Evolutionary conservation across 2,797 vertebrate species (phyloP).

Genomic region (Antennarius maculatus): DNA sequence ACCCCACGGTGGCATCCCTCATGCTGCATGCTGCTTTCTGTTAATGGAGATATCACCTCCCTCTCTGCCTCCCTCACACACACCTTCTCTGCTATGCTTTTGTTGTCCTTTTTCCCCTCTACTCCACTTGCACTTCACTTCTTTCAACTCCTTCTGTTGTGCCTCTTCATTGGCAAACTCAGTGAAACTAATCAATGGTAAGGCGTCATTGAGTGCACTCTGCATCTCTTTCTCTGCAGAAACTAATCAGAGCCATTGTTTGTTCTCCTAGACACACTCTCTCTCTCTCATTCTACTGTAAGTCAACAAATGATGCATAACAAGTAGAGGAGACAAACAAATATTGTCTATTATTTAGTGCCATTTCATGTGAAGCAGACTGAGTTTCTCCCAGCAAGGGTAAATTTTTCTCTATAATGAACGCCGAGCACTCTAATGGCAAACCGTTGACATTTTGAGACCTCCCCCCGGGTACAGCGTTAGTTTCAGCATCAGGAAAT

Average conservation of each 20-base stretch:
- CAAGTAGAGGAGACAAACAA: constrained; percentile 45
- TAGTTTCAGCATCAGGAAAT: constrained; percentile 51
- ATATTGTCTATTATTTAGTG: constrained; percentile 47
- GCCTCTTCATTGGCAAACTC: constrained; percentile 54
- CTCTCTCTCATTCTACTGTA: constrained; percentile 36
- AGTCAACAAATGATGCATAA: constrained; percentile 61
- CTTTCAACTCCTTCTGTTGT: constrained; percentile 50
- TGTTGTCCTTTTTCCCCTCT: constrained; percentile 52
- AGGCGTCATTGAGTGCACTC: constrained; percentile 41
- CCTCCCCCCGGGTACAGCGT: constrained; percentile 34
- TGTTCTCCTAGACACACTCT: constrained; percentile 29
- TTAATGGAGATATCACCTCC: constrained; percentile 69
- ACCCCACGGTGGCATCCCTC: constrained; percentile 6
- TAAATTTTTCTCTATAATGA: constrained; percentile 41
- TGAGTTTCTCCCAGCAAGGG: constrained; percentile 28
- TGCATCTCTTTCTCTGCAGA: constrained; percentile 27
- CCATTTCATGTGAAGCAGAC: constrained; percentile 24
- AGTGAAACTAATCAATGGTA: constrained; percentile 63
- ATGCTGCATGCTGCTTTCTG: constrained; percentile 57
- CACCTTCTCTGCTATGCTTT: constrained; percentile 36
- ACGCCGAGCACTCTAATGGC: constrained; percentile 56
- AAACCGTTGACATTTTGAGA: constrained; percentile 67
- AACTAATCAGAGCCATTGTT: constrained; percentile 51
- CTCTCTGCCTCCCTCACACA: not conserved
- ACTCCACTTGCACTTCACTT: constrained; percentile 49